phyloP scores from a whole-genome alignment of 2,113 vertebrate genomes.

The Alces alces region DNA sequence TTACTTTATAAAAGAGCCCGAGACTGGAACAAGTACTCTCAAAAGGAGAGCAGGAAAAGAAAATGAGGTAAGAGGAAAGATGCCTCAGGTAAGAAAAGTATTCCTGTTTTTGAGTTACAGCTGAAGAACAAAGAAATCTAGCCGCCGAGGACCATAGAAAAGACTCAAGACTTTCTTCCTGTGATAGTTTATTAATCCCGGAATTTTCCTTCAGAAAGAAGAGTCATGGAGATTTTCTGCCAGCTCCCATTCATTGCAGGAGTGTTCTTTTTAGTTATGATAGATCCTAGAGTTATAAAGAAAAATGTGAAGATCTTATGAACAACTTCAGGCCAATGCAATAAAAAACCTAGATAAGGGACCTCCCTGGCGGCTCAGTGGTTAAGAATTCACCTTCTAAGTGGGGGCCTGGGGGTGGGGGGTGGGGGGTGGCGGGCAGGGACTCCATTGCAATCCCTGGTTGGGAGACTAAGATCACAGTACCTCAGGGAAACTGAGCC shows the following conservation, averaged over 20 bases:
- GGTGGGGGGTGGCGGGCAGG: accelerated
- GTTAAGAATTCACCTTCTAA: not conserved
- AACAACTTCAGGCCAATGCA: not conserved
- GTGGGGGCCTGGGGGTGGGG: accelerated
- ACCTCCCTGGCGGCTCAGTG: not conserved
- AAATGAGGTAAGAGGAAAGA: not conserved
- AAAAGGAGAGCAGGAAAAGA: not conserved
- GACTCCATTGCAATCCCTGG: not conserved
- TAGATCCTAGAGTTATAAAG: not conserved
- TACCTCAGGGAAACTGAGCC: not conserved
- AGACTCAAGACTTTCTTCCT: not conserved
- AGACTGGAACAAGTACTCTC: not conserved
- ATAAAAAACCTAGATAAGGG: not conserved
- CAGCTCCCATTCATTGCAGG: not conserved
- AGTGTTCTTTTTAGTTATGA: not conserved
- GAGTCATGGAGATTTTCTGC: not conserved
- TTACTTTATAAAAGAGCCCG: not conserved
- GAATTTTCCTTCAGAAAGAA: not conserved
- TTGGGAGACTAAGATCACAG: not conserved
- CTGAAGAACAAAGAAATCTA: not conserved
- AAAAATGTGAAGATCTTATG: not conserved
- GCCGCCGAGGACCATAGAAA: not conserved
- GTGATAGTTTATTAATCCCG: not conserved
- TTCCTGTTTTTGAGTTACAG: not conserved
- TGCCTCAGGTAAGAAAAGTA: not conserved